phyloP scores from a whole-genome alignment of 2,113 vertebrate genomes.

The Sturnus vulgaris region DNA sequence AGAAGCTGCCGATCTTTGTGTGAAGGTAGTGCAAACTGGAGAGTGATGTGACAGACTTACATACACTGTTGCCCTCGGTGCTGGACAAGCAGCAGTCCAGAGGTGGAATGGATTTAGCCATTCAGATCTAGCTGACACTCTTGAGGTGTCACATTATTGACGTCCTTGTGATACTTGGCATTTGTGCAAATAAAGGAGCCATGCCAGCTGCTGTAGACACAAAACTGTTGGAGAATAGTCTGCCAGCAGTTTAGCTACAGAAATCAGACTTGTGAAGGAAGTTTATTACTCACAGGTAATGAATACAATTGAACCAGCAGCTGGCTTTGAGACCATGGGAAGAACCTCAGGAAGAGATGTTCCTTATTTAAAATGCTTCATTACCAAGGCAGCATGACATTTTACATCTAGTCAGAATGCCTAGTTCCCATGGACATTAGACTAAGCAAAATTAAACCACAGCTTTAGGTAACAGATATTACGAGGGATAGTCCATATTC shows the following conservation, averaged over 20 bases:
- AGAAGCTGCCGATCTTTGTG: background rate
- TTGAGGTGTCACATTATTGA: background rate
- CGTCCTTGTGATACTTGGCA: background rate
- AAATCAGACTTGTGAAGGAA: background rate
- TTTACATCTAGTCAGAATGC: background rate
- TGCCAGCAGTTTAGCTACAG: background rate
- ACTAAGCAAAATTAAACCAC: background rate
- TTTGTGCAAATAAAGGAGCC: background rate
- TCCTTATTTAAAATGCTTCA: background rate
- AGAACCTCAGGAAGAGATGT: background rate
- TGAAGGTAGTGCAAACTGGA: background rate
- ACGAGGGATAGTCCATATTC: background rate
- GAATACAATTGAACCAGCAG: background rate
- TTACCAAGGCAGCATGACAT: background rate
- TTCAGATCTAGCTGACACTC: background rate
- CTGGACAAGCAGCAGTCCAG: background rate
- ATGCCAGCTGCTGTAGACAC: background rate
- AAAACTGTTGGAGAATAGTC: background rate
- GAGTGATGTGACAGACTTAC: background rate
- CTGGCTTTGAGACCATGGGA: background rate
- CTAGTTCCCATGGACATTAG: background rate
- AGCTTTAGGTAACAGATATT: background rate
- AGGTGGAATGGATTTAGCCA: fast-evolving
- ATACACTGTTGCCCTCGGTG: background rate
- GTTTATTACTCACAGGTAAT: background rate